phyloP scores from a whole-genome alignment of 1,140 invertebrate genomes.

The Dendrolimus punctatus region DNA sequence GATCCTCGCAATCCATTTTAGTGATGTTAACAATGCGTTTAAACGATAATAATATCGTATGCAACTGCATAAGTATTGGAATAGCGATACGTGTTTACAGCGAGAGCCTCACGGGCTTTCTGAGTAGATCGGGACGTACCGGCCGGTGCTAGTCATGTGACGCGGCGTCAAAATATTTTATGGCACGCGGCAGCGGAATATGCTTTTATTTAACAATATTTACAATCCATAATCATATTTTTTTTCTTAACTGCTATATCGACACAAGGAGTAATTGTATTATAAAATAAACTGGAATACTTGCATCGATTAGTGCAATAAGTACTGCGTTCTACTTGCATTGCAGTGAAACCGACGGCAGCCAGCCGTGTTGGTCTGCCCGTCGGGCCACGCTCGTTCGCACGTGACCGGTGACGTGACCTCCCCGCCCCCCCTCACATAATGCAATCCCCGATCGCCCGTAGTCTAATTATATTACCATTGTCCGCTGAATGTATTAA shows the following conservation, averaged over 20 bases:
- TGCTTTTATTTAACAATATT: conserved; percentile 12
- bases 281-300: no score
- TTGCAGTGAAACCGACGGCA: no score
- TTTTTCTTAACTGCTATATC: no score
- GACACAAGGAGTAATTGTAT: no score
- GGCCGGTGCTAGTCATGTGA: conserved; percentile 54
- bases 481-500: neutral
- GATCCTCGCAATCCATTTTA: conserved; percentile 33
- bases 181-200: conserved; percentile 39
- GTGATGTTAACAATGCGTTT: conserved; percentile 8
- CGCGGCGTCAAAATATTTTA: conserved; percentile 41
- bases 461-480: neutral
- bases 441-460: neutral
- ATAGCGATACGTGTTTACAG: conserved; percentile 13
- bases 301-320: no score
- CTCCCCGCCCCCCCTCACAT: neutral
- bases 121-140: conserved; percentile 21
- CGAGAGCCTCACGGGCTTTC: conserved; percentile 25
- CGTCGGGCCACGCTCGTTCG: conserved; percentile 26
- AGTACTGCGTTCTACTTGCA: no score
- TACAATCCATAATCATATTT: no score
- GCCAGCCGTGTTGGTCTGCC: neutral
- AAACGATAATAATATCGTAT: conserved; percentile 17
- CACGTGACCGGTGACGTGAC: conserved; percentile 26
- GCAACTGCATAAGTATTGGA: conserved; percentile 21